Conservation (phyloP, 2,113 vertebrate species). For the Toxotes jaculatrix region DNA sequence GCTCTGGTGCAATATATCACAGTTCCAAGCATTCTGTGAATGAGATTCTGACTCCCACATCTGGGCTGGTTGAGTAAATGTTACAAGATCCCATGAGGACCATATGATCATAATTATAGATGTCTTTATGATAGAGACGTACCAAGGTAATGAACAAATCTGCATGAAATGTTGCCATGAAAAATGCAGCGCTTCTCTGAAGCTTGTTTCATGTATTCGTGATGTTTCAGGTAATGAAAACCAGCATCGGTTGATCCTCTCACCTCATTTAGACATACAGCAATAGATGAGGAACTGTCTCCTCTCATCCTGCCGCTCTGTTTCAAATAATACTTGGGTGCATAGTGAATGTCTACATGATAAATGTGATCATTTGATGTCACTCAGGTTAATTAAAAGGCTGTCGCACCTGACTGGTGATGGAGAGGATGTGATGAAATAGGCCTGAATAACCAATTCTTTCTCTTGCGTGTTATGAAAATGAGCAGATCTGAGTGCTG, state of each 20-base stretch:
- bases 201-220: constrained; percentile 25
- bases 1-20: background rate
- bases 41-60: constrained; percentile 7
- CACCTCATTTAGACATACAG: background rate
- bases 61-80: constrained; percentile 17
- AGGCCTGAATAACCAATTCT: constrained; percentile 51
- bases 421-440: constrained; percentile 68
- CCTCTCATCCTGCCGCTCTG: background rate
- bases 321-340: constrained; percentile 39
- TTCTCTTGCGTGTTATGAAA: constrained; percentile 52
- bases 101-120: constrained; percentile 11
- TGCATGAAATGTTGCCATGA: constrained; percentile 5
- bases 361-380: constrained; percentile 79
- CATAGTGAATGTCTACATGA: constrained; percentile 62
- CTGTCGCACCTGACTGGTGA: constrained; percentile 73
- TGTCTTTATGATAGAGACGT: constrained; percentile 9
- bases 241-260: constrained; percentile 11
- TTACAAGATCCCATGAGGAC: constrained; percentile 8
- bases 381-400: constrained; percentile 82
- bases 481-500: constrained; percentile 38
- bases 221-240: background rate
- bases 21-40: constrained; percentile 13
- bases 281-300: background rate
- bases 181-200: constrained; percentile 6
- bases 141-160: constrained; percentile 27